These are phyloP conservation scores for Heliconius erato DNA, from an alignment of 2,888 invertebrate genomes.

Conservation along the genomic window DNA sequence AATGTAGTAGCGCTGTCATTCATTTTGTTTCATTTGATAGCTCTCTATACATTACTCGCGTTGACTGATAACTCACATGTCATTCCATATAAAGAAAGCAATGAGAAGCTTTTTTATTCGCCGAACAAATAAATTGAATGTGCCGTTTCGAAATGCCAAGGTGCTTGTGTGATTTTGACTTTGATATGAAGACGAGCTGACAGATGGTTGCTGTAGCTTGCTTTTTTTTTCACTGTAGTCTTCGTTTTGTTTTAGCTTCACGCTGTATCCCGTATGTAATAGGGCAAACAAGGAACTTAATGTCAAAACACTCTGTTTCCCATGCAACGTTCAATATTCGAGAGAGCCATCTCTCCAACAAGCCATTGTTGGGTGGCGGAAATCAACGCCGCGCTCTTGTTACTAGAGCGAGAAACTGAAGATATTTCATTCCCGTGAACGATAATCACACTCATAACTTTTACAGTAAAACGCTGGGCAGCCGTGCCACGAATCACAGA, in stretches of 20 bases:
- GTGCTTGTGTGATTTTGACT: slow-evolving; percentile 39
- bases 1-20: slow-evolving; percentile 46
- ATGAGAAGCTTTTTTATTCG: slow-evolving; percentile 40
- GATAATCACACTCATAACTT: too few species aligned
- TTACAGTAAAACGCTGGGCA: too few species aligned
- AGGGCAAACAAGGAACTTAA: too few species aligned
- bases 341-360: too few species aligned
- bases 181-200: slow-evolving; percentile 27
- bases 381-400: too few species aligned
- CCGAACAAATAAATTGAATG: slow-evolving; percentile 35
- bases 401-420: too few species aligned
- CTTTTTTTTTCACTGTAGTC: neutral
- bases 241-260: neutral
- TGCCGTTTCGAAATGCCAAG: slow-evolving; percentile 23
- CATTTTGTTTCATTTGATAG: slow-evolving; percentile 48
- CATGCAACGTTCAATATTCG: too few species aligned
- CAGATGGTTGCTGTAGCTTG: neutral
- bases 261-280: too few species aligned
- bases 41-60: slow-evolving; percentile 45
- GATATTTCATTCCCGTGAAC: too few species aligned
- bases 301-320: too few species aligned
- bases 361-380: too few species aligned
- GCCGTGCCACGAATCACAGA: too few species aligned
- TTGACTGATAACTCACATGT: slow-evolving; percentile 48
- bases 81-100: slow-evolving; percentile 43